Base-by-base conservation (phyloP, 2,797 vertebrate species). In the Mormyrops attenuatus region DNA sequence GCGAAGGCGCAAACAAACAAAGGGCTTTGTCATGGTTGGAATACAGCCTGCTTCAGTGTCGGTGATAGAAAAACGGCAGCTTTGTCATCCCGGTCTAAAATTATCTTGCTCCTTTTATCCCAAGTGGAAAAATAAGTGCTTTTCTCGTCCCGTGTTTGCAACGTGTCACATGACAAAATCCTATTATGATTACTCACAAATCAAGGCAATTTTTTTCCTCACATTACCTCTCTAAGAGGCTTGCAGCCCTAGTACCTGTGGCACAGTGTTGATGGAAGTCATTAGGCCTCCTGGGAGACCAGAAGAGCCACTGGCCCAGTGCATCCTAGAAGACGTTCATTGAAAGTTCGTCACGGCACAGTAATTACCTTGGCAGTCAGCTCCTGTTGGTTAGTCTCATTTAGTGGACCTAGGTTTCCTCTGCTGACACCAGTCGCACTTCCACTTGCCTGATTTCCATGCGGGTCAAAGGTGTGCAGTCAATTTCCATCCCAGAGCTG, bases 61-160 rank as follows among this genome's bases (percentile, higher is more conserved):
- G 38, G n/a, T 50, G 47, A 22, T n/a, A 11, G 47, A 26, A 5
- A 50, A 38, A 57, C 1, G 5, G 50, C 30, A 34, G 50, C 85
- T 55, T 38, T 87, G 50, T 87, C 34, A 60, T 55, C 22, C 50
- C 5, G 2, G 85, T 86, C 82, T 89, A 84, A 89, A 89, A 69
- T 66, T 69, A 69, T 89, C 82, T 53, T 22, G 55, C 60, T 86
- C 17, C 5, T 85, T 89, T 66, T 20, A 50, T 30, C 80, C 44
- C 77, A 47, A 34, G 11, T 41, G 44, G n/a, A 41, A 85, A 49
- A 63, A 63, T 86, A 86, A 69, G 26, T 86, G 84, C 22, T 41
- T 30, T 84, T n/a, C n/a, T 57, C 5, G 5, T 89, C 82, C 44
- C 3, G 5, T 85, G 47, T 49, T 26, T 30, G 22, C 11, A 22